These are phyloP conservation scores for Lithophane ornitopus DNA, from an alignment of 2,888 invertebrate genomes.

Conservation along the genomic window DNA sequence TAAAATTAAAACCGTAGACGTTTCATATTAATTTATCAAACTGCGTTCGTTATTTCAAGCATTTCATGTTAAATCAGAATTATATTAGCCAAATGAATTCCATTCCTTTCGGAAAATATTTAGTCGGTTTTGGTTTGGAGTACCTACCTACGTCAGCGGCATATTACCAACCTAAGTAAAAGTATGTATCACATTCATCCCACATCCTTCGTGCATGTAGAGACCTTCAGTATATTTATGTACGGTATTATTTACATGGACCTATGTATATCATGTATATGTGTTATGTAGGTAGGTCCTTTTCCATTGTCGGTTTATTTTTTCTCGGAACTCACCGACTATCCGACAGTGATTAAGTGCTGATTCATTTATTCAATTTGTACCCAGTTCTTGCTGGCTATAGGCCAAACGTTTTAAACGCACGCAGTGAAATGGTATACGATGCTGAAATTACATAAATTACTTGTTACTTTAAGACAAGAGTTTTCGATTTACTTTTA, in stretches of 20 bases:
- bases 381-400: constrained; percentile 70
- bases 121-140: not conserved
- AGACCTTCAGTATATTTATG: constrained; percentile 13
- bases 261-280: not conserved
- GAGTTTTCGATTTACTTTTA: constrained; percentile 36
- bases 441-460: constrained; percentile 60
- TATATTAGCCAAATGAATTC: too few relatives aligned
- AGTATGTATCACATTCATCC: too few relatives aligned
- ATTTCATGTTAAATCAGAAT: too few relatives aligned
- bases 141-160: not conserved
- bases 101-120: not conserved
- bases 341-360: constrained; percentile 74
- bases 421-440: constrained; percentile 64
- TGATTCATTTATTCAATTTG: constrained; percentile 77
- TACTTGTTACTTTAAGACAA: constrained; percentile 59
- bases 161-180: not conserved
- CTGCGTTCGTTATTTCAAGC: too few relatives aligned
- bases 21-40: too few relatives aligned
- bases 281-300: constrained; percentile 7
- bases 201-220: not conserved
- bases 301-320: constrained; percentile 46
- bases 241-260: constrained; percentile 11
- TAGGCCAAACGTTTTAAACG: constrained; percentile 74
- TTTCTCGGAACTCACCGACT: constrained; percentile 60
- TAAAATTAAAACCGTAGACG: too few relatives aligned